Evolutionary conservation across 2,888 invertebrate genomes (phyloP).

Genomic region (Fabriciana adippe): DNA sequence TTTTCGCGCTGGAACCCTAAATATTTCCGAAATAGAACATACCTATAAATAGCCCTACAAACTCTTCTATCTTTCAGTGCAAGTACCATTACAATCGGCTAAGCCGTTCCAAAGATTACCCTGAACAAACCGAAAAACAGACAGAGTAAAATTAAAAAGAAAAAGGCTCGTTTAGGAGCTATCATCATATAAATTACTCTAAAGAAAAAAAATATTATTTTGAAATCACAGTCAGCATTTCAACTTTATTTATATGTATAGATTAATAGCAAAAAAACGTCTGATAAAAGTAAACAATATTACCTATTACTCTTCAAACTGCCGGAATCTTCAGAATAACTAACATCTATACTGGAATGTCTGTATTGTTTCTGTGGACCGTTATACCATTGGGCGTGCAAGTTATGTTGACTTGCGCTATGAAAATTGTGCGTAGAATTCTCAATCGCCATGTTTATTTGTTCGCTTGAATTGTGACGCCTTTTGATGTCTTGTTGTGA

Average conservation of each 20-base stretch:
- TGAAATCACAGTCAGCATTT: no score
- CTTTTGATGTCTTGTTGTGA: conserved; percentile 82
- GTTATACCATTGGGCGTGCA: conserved; percentile 70
- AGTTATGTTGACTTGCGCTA: conserved; percentile 67
- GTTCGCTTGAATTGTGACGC: conserved; percentile 74
- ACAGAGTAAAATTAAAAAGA: no score
- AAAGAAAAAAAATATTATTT: no score
- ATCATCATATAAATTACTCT: no score
- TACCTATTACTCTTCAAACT: conserved; percentile 85
- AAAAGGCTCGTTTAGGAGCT: no score
- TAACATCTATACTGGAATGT: conserved; percentile 76
- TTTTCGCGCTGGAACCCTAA: no score
- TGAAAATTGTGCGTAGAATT: conserved; percentile 68
- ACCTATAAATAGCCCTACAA: no score
- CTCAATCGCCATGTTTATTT: conserved; percentile 61
- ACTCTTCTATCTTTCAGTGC: no score
- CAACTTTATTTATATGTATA: background rate
- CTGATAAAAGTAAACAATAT: conserved; percentile 37
- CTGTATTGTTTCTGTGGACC: conserved; percentile 58
- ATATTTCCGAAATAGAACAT: no score
- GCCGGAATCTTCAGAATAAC: conserved; percentile 86
- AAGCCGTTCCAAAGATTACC: no score
- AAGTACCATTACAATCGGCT: no score
- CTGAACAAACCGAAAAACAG: no score
- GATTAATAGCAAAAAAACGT: background rate